These are phyloP conservation scores for Lochmaea capreae DNA, from an alignment of 2,888 invertebrate species.

Conservation along the genomic window DNA sequence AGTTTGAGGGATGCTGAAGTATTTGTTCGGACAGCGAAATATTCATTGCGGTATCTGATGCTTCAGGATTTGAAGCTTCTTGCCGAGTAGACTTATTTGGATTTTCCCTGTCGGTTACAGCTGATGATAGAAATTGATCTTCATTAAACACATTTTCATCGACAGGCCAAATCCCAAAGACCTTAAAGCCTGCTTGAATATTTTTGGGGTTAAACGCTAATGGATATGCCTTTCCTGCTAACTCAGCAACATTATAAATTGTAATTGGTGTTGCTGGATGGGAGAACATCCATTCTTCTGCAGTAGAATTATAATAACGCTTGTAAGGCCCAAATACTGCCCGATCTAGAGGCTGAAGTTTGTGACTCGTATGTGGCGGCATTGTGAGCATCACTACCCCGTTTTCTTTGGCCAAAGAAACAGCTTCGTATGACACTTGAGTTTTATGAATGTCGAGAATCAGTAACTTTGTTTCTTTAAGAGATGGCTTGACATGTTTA, in stretches of 20 bases:
- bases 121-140: slow-evolving; percentile 36
- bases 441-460: slow-evolving; percentile 10
- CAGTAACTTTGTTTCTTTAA: slow-evolving; percentile 3
- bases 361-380: too few species aligned
- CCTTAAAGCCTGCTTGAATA: slow-evolving; percentile 16
- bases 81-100: too few species aligned
- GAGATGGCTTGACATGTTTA: slow-evolving; percentile 45
- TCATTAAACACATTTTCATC: slow-evolving; percentile 41
- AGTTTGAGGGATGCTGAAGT: too few species aligned
- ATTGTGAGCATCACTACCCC: too few species aligned
- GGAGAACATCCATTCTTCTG: slow-evolving; percentile 9
- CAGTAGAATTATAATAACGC: slow-evolving; percentile 5
- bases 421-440: slow-evolving; percentile 25
- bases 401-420: too few species aligned
- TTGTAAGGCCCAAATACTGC: slow-evolving; percentile 16
- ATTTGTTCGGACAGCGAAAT: too few species aligned
- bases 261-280: slow-evolving; percentile 33
- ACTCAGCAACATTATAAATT: slow-evolving; percentile 44
- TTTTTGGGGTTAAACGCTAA: slow-evolving; percentile 44
- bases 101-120: slow-evolving; percentile 9
- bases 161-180: slow-evolving; percentile 23
- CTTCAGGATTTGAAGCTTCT: too few species aligned
- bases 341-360: slow-evolving; percentile 17
- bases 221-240: slow-evolving; percentile 44
- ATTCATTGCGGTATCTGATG: too few species aligned